A percentile compares a stretch with the other conserved stretches of the same genome.
phyloP scores from a whole-genome alignment of 2,888 invertebrate genomes.

The Spilarctia lutea region DNA sequence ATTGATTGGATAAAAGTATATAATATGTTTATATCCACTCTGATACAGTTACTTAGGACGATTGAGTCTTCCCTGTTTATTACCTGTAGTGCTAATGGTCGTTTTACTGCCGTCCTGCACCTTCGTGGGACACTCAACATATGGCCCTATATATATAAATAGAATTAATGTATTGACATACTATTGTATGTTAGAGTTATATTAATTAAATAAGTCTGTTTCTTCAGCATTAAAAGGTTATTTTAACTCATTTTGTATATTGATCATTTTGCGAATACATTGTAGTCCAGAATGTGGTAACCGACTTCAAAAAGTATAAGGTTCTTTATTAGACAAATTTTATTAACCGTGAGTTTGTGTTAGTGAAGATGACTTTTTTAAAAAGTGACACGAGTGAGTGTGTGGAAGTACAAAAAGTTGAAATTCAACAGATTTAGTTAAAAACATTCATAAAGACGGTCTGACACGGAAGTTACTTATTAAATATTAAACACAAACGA shows the following conservation, averaged over 20 bases:
- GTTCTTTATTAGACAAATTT: too few relatives aligned
- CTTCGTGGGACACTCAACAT: conserved; percentile 1
- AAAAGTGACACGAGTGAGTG: too few relatives aligned
- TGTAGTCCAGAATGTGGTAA: too few relatives aligned
- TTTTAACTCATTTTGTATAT: background rate
- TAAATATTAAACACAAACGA: too few relatives aligned
- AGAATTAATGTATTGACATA: conserved; percentile 13
- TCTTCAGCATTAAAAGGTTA: background rate
- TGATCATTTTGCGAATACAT: background rate
- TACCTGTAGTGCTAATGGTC: conserved; percentile 59
- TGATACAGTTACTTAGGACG: conserved; percentile 51
- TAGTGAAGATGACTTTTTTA: too few relatives aligned
- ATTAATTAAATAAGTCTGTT: background rate
- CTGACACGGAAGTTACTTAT: too few relatives aligned
- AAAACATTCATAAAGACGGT: background rate
- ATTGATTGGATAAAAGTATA: conserved; percentile 21
- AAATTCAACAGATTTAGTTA: too few relatives aligned
- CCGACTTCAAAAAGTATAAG: too few relatives aligned
- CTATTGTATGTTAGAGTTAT: background rate
- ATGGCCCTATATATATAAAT: background rate
- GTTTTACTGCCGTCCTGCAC: conserved; percentile 50
- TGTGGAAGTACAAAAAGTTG: too few relatives aligned
- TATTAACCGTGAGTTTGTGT: too few relatives aligned
- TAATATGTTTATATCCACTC: conserved; percentile 32
- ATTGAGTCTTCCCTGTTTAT: conserved; percentile 57